These are phyloP conservation scores for Eristalis pertinax DNA, from an alignment of 2,888 invertebrate species.

Conservation along the genomic window DNA sequence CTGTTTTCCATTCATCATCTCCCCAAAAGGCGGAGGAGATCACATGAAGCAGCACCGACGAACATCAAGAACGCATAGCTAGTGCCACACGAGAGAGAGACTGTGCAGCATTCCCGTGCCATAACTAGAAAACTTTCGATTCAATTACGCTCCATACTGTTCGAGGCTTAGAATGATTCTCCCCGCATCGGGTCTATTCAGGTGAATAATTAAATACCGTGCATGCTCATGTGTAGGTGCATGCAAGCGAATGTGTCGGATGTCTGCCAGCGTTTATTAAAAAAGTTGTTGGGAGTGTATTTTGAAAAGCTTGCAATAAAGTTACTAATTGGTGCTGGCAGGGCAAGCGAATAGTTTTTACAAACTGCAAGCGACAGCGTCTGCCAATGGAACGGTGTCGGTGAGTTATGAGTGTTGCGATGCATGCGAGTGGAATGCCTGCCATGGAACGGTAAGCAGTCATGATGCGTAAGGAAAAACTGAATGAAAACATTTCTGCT, in stretches of 20 bases:
- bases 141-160: background rate
- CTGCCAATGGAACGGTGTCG: background rate
- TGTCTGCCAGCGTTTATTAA: background rate
- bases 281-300: background rate
- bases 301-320: background rate
- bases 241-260: background rate
- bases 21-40: no score
- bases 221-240: background rate
- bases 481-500: no score
- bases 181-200: background rate
- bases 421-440: background rate
- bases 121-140: background rate
- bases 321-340: slow-evolving; percentile 5
- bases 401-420: background rate
- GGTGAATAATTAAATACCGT: background rate
- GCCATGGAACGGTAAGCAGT: no score
- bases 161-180: background rate
- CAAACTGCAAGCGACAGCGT: background rate
- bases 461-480: no score
- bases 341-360: background rate
- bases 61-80: background rate
- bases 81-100: background rate
- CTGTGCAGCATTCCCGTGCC: background rate
- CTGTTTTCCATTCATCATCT: background rate
- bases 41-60: background rate